Base-by-base conservation (phyloP, 1,140 invertebrate genomes). In the Zophobas atratus region DNA sequence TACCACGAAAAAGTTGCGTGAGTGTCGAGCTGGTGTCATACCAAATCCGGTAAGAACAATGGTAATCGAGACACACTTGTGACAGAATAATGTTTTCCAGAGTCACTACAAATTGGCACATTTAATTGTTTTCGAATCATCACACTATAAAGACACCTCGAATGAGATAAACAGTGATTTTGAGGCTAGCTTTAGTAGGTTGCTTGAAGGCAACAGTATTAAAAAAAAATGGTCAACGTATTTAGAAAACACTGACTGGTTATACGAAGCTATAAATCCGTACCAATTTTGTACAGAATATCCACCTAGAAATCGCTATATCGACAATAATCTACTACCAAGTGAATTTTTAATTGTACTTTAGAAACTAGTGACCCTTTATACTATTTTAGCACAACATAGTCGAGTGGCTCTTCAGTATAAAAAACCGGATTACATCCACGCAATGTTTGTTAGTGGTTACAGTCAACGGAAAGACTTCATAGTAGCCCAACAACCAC, bases 401-500 rank as follows among this genome's bases (percentile, higher is more conserved):
- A 67, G 39, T 67, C 60, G 60, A 34, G 60, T 67, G n/a, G 2
- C 33, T 43, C 1, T 46, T 8, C 0, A 1, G n/a, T 6, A 46
- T 1, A 20, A 67, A 43, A 5, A 67, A 33, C 38, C 57, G 2
- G 20, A 67, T n/a, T 67, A 67, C 20, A 67, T 67, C 20, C 38
- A 67, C 6, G 60, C 60, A 34, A 67, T 67, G 60, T 67, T 43
- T 32, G 60, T 67, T 2, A 36, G 32, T 39, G 39, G 33, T 36
- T 67, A 67, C 20, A 67, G 33, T 0, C 60, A 67, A 43, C 41
- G 6, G 38, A 20, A 67, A 41, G 43, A 43, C 1, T 67, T 36
- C 43, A 67, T 67, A 1, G 60, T 67, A 5, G 60, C 60, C 5
- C 60, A 67, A 48, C 60, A 67, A 67, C 60, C 60, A 43, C 6